Percentiles rank a stretch among this genome's conserved stretches.
Conservation (phyloP, 1,140 invertebrate genomes). For the Ylistrum balloti region DNA sequence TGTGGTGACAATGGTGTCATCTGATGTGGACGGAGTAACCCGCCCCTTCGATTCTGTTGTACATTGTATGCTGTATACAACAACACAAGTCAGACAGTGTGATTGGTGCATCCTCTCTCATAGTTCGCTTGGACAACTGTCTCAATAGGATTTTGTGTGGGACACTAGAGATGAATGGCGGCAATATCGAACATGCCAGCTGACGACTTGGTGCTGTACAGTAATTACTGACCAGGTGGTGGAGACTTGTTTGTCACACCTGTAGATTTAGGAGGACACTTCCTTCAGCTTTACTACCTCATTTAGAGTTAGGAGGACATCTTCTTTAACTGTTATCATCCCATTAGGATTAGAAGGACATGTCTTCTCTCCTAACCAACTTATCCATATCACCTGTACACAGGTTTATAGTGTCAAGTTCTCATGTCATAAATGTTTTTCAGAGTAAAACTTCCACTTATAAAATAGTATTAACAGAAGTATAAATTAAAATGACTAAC, state of each 20-base stretch:
- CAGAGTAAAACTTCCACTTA: no score
- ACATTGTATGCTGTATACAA: neutral
- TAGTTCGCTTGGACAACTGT: conserved; percentile 11
- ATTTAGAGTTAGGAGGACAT: no score
- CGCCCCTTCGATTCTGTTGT: neutral
- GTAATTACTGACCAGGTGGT: neutral
- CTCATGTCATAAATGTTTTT: no score
- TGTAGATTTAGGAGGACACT: neutral
- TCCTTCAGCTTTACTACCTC: neutral
- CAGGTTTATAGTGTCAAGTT: no score
- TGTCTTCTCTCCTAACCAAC: no score
- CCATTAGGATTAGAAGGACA: no score
- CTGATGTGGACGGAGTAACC: conserved; percentile 23
- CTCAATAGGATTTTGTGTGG: neutral
- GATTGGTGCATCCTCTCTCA: conserved; percentile 21
- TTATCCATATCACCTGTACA: neutral
- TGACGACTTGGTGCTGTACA: neutral
- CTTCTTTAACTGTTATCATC: no score
- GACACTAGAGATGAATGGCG: neutral
- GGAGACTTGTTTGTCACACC: neutral
- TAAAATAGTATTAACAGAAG: no score
- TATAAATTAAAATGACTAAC: no score
- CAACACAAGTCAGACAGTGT: neutral
- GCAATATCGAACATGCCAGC: neutral
- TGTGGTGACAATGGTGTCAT: neutral